Evolutionary conservation across 1,140 invertebrate species (phyloP), one percentile per base, ranked within the genome.

Genomic region (Amyelois transitella): DNA sequence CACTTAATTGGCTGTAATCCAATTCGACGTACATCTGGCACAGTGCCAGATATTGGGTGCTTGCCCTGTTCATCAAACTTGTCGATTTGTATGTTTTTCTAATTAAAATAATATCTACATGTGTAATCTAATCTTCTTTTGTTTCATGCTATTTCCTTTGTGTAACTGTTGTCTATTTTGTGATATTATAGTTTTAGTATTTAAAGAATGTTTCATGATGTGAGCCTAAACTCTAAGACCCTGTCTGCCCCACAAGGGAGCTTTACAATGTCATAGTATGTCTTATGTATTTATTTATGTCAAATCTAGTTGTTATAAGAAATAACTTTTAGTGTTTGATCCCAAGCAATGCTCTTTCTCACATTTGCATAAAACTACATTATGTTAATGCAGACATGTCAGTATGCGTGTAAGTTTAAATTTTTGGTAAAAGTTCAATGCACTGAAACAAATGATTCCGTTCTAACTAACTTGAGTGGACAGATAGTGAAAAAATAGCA

Each of bases 1-100:
- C 74, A 74, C 75, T 84, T 87, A 84, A 87, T 86, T 87, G 84
- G 84, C 81, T 76, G 64, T 83, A 84, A 87, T 87, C 84, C 84
- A 86, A 86, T 83, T 83, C 76, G 83, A 82, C 84, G 72, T 86
- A 79, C 76, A 77, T 70, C 72, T 87, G 84, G 82, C 79, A 70
- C 5, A 3, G 6, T 44, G 75, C 84, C 84, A 87, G 58, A 59
- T 73, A 83, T 83, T 74, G 76, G 77, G 77, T 74, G 77, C 73
- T 79, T 64, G 72, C 67, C 66, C 70, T 77, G 74, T 81, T 81
- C 78, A 81, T 87, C 75, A 84, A 82, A 84, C 64, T 75, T 81
- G 72, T 84, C 62, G 73, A 87, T 85, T 85, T 85, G 66, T 83
- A 69, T 73, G 67, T 78, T 84, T 86, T 86, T 82, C 62, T 72